A percentile compares a stretch with the other conserved stretches of the same genome.
These are phyloP conservation scores for Petrolisthes manimaculis DNA, from an alignment of 2,888 invertebrate species.

Conservation along the genomic window DNA sequence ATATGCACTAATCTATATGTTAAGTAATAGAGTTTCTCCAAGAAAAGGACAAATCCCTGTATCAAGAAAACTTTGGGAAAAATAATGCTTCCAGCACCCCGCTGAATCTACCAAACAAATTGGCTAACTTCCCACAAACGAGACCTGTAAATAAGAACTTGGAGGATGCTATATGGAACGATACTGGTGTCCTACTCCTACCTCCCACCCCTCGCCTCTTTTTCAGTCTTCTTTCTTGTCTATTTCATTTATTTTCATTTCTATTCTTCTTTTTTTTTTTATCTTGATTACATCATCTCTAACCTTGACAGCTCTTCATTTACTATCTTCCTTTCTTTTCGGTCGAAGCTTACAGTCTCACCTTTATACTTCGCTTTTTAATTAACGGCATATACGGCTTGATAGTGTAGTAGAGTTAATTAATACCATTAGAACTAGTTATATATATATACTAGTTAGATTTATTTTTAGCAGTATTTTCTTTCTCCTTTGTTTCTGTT, in stretches of 20 bases:
- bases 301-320: neutral
- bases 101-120: conserved; percentile 22
- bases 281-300: neutral
- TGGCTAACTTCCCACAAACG: conserved; percentile 24
- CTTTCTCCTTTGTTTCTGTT: conserved; percentile 5
- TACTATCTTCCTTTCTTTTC: neutral
- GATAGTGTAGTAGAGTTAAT: too few species aligned
- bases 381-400: too few species aligned
- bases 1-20: neutral
- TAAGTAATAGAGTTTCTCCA: neutral
- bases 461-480: too few species aligned
- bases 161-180: conserved; percentile 6
- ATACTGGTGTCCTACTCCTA: neutral
- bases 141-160: conserved; percentile 37
- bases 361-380: too few species aligned
- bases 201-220: neutral
- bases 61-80: too few species aligned
- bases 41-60: too few species aligned
- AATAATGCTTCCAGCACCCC: neutral
- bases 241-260: neutral
- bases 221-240: neutral
- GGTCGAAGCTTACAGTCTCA: too few species aligned
- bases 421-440: too few species aligned
- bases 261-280: neutral
- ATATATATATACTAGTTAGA: too few species aligned